phyloP scores from a whole-genome alignment of 1,140 invertebrate species.

The Dendrolimus kikuchii region DNA sequence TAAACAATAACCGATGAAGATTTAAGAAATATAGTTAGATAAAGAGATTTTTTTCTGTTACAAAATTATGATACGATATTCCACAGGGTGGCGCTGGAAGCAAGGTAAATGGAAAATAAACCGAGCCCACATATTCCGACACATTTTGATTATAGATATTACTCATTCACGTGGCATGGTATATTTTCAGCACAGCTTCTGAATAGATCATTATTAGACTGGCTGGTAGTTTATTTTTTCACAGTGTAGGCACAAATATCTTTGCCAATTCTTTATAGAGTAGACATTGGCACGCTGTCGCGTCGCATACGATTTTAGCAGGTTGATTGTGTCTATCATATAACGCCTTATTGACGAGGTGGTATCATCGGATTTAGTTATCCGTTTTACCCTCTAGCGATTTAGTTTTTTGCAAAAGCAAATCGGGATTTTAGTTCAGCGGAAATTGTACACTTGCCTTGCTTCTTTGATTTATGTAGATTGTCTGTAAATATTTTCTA shows the following conservation, averaged over 20 bases:
- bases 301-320: constrained; percentile 8
- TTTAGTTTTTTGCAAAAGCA: constrained; percentile 3
- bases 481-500: too few relatives aligned
- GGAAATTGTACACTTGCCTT: too few relatives aligned
- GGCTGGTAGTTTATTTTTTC: constrained; percentile 18
- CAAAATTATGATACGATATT: constrained; percentile 35
- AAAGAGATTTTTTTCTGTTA: constrained; percentile 6
- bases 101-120: constrained; percentile 55
- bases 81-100: constrained; percentile 61
- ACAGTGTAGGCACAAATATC: constrained; percentile 7
- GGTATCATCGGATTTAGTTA: constrained; percentile 3
- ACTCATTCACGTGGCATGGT: constrained; percentile 33
- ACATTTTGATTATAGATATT: constrained; percentile 31
- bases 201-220: constrained; percentile 31
- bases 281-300: constrained; percentile 5
- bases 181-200: constrained; percentile 33
- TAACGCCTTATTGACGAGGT: constrained; percentile 5
- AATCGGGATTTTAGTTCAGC: constrained; percentile 1
- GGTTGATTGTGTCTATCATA: constrained; percentile 11
- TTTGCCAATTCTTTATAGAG: constrained; percentile 8
- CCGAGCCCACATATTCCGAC: constrained; percentile 21
- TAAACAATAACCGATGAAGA: neutral
- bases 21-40: neutral
- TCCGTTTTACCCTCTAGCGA: constrained; percentile 5
- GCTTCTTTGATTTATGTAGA: too few relatives aligned